Evolutionary conservation across 1,140 invertebrate species (phyloP), one percentile per base, ranked within the genome.

Genomic region (Bactericera cockerelli): DNA sequence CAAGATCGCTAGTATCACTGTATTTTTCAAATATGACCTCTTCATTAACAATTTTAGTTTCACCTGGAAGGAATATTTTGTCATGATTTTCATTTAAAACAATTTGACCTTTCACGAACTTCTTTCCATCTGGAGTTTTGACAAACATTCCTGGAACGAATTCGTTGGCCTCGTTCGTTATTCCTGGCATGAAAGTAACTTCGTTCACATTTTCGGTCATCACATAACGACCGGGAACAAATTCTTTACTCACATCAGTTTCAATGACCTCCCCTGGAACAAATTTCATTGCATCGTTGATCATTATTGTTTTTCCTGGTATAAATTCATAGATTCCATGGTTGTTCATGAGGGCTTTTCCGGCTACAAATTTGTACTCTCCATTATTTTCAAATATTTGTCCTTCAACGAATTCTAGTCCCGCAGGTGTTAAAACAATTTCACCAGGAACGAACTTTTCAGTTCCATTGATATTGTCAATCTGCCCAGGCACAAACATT

Each of bases 391-490:
- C 67, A 16, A 83, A 68, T 63, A 82, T 77, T 66, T 82, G 79
- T 13, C 82, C 83, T n/a, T 82, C 80, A 56, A 87, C 76, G 24
- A 87, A 73, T 33, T 78, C 71, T 1, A 82, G 78, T 14, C 82
- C 81, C 42, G 78, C 72, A 19, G 81, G 79, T 0, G 81, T 79
- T 63, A 80, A 77, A 10, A 87, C 75, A 39, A 80, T 85, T 53
- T 86, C 76, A 1, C 86, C 85, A 25, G 86, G 83, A 55, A 84
- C 77, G 69, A 87, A 89, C 58, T 77, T 70, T 0, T 63, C 39
- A 14, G 74, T 71, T 13, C 64, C 64, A 31, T 62, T 49, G 25
- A 13, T 49, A 24, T 42, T 62, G 13, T 39, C 36, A 13, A 63
- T 33, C 70, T 81, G 80, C 25, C 82, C 83, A 2, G 81, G 80